Evolutionary conservation across 2,113 vertebrate species (phyloP).

Genomic region (Ceyx melanurus): DNA sequence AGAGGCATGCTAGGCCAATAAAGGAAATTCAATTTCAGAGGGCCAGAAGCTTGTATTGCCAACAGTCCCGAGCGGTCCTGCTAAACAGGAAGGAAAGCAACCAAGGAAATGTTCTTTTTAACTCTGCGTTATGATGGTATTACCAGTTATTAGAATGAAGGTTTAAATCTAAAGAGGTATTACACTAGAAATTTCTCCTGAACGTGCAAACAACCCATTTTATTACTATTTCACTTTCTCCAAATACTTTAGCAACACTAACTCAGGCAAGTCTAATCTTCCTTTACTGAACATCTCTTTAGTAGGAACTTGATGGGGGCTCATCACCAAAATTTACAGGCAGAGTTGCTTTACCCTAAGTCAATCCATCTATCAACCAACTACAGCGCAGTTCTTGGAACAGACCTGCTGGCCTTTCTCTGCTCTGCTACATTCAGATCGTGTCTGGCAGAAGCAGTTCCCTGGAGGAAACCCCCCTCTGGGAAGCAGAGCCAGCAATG

Average conservation of each 20-base stretch:
- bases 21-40: constrained; percentile 30
- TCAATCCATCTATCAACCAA: background rate
- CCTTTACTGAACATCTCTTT: background rate
- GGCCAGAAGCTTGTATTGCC: background rate
- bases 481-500: background rate
- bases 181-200: background rate
- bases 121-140: background rate
- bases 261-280: background rate
- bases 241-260: background rate
- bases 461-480: background rate
- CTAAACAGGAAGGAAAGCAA: constrained; percentile 13
- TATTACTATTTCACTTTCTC: background rate
- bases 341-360: background rate
- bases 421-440: background rate
- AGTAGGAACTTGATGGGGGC: background rate
- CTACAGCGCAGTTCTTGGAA: background rate
- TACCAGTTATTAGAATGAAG: background rate
- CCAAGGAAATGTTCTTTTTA: constrained; percentile 6
- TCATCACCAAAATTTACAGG: background rate
- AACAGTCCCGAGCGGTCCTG: background rate
- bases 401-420: background rate
- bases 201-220: too few species aligned
- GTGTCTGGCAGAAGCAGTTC: background rate
- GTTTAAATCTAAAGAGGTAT: background rate
- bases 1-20: background rate